phyloP scores from a whole-genome alignment of 92 coral and sea anemone genomes.

The Porites evermanni region DNA sequence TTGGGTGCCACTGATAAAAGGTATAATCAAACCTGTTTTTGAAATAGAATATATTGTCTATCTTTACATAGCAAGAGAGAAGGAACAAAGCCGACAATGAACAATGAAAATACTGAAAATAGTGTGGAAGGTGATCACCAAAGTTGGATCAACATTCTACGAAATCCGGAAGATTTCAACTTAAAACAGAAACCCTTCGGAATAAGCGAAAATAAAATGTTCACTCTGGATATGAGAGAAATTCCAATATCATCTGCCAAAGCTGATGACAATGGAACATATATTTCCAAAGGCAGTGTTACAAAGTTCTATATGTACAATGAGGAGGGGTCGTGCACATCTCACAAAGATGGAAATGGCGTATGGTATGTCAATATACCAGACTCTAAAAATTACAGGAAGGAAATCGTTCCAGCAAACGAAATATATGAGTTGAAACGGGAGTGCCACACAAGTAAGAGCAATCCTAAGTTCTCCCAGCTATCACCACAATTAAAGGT shows the following conservation, averaged over 20 bases:
- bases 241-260: slow-evolving; percentile 44
- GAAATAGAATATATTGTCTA: too few relatives aligned
- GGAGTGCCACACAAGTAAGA: slow-evolving; percentile 58
- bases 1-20: too few relatives aligned
- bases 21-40: too few relatives aligned
- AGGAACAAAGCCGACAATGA: slow-evolving; percentile 9
- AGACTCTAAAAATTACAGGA: slow-evolving; percentile 33
- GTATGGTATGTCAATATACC: slow-evolving; percentile 49
- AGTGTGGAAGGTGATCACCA: slow-evolving; percentile 26
- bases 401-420: slow-evolving; percentile 39
- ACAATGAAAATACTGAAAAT: neutral
- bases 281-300: slow-evolving; percentile 48
- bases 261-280: slow-evolving; percentile 64
- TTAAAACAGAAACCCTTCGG: slow-evolving; percentile 53
- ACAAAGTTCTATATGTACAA: slow-evolving; percentile 40
- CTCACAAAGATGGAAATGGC: slow-evolving; percentile 52
- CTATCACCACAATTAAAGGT: slow-evolving; percentile 50
- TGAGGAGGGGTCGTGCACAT: slow-evolving; percentile 38
- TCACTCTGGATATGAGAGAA: slow-evolving; percentile 52
- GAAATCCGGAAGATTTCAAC: slow-evolving; percentile 55
- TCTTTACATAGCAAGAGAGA: neutral
- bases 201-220: slow-evolving; percentile 52
- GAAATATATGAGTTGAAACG: slow-evolving; percentile 61
- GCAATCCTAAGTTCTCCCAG: slow-evolving; percentile 55
- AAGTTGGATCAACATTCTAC: slow-evolving; percentile 47